Percentiles rank a stretch among this genome's conserved stretches.
Conservation (phyloP, 1,140 invertebrate genomes). For the Lineus longissimus region DNA sequence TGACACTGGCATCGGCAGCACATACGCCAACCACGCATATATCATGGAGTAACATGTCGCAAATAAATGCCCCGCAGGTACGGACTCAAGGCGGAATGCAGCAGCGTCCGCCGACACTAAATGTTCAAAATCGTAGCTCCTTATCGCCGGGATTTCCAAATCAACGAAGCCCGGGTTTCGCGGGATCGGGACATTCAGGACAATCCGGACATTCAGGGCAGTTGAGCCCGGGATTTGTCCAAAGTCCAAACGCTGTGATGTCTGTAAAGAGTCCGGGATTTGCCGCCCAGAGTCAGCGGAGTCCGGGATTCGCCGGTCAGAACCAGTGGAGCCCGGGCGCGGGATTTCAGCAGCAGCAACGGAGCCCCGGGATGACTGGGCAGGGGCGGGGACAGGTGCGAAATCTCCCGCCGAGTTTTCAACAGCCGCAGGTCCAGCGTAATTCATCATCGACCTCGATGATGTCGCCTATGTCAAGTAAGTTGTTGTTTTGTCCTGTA, state of each 20-base stretch:
- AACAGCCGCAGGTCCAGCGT: too few relatives aligned
- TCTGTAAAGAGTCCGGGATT: neutral
- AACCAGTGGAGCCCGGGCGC: neutral
- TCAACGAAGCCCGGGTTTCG: neutral
- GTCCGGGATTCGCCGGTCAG: conserved; percentile 22
- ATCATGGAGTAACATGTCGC: conserved; percentile 8
- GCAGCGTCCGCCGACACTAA: neutral
- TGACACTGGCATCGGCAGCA: neutral
- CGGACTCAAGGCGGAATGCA: neutral
- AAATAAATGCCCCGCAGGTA: too few relatives aligned
- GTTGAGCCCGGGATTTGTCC: conserved; percentile 32
- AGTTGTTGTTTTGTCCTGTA: neutral
- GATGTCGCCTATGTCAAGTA: conserved; percentile 32
- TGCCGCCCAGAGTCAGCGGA: conserved; percentile 30
- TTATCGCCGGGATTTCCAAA: neutral
- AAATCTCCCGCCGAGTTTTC: too few relatives aligned
- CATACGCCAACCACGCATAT: conserved; percentile 4
- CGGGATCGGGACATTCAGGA: neutral
- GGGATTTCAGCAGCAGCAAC: conserved; percentile 3
- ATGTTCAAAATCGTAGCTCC: neutral
- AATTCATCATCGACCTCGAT: conserved; percentile 16
- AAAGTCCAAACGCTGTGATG: conserved; percentile 23
- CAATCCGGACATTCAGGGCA: conserved; percentile 20
- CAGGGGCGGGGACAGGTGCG: too few relatives aligned
- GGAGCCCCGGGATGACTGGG: too few relatives aligned